These are phyloP conservation scores for Muscicapa striata DNA, from an alignment of 2,797 vertebrate genomes.

Conservation along the genomic window DNA sequence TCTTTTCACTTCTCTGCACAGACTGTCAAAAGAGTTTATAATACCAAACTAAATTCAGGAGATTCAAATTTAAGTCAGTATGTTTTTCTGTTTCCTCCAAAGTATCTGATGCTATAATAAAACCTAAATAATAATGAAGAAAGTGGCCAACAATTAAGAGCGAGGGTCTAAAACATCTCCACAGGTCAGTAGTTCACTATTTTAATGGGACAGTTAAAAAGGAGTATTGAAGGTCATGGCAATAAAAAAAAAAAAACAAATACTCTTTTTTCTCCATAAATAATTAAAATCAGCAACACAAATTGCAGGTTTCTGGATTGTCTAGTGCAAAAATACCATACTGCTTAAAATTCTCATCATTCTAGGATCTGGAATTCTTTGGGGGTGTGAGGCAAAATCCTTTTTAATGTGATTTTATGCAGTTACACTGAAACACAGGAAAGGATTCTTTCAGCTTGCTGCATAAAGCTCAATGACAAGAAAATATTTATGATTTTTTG, in stretches of 20 bases:
- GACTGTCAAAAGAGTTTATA: not conserved
- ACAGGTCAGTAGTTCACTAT: not conserved
- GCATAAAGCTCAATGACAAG: not conserved
- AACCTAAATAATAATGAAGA: not conserved
- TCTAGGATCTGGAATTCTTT: not conserved
- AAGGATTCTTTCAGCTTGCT: not conserved
- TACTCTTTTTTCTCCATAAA: not conserved
- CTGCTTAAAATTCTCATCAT: not conserved
- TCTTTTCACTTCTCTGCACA: not conserved
- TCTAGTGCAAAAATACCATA: not conserved
- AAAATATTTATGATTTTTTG: not conserved
- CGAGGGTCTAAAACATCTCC: not conserved
- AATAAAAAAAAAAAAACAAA: not conserved
- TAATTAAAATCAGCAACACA: not conserved
- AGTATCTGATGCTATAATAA: not conserved
- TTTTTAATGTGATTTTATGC: not conserved
- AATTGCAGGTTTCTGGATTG: not conserved
- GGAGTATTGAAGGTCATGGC: not conserved
- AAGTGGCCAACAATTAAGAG: not conserved
- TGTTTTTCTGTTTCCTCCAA: not conserved
- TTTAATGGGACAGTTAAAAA: not conserved
- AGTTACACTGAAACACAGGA: not conserved
- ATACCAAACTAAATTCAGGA: not conserved
- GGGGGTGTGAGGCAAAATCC: rapidly evolving
- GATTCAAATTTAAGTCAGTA: not conserved